Evolutionary conservation across 2,113 vertebrate species (phyloP), one percentile per base, ranked within the genome.

Genomic region (Genyomyrus donnyi): DNA sequence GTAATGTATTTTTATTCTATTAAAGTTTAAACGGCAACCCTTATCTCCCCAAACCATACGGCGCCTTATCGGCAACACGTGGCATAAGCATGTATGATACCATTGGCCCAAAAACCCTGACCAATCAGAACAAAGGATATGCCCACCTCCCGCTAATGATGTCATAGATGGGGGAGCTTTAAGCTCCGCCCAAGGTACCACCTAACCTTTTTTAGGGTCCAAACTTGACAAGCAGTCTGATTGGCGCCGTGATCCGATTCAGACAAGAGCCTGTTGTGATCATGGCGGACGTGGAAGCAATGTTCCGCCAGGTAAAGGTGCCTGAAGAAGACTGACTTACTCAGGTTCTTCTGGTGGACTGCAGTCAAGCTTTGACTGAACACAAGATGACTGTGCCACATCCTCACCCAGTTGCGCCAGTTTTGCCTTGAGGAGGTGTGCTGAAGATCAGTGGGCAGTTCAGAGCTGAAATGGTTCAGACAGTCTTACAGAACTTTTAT

Each of bases 281-380:
- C 17, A 90, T 91, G 90, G 88, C 85, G 3, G 92, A 92, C 17
- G 27, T 92, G 1, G 35, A 90, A 53, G 50, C 50, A 53, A 53
- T 53, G 50, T 19, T 53, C 15, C 50, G 5, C 15, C 15, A 53
- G 50, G 90, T 91, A 3, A 88, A 7, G 35, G 89, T 91, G 52
- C 15, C 89, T n/a, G 42, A 86, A 0, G 74, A 91, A n/a, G 58
- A 90, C 35, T 42, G 89, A 91, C 24, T 77, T 91, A 52, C 13
- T 52, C 50, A 52, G 53, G 53, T 56, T 56, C 53, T 77, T 93
- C 1, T 93, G 92, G 89, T 92, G 92, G 88, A 92, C 27, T 21
- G 49, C 39, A 89, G n/a, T 17, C 1, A 53, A 85, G 31, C 53
- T 56, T 58, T 45, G 9, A 17, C 90, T 24, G 91, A 92, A 21